phyloP scores from a whole-genome alignment of 2,888 invertebrate species.

The Rhaphigaster nebulosa region DNA sequence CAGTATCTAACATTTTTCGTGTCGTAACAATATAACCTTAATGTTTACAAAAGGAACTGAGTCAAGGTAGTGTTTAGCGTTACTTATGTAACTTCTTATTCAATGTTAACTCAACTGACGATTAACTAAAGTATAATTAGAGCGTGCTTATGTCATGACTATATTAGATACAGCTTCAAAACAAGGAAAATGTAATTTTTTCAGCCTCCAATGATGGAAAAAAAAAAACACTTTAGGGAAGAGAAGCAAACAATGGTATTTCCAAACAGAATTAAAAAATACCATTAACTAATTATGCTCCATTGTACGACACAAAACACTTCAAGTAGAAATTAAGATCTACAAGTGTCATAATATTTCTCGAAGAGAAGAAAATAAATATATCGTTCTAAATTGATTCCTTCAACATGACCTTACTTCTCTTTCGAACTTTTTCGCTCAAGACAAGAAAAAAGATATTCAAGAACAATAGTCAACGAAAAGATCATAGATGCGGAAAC shows the following conservation, averaged over 20 bases:
- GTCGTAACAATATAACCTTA: neutral
- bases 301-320: neutral
- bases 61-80: neutral
- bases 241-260: neutral
- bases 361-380: neutral
- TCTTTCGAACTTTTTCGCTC: neutral
- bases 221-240: neutral
- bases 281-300: neutral
- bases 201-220: neutral
- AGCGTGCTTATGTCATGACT: neutral
- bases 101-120: neutral
- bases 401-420: neutral
- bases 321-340: neutral
- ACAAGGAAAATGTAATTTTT: neutral
- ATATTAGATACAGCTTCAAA: neutral
- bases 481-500: neutral
- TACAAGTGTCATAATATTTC: neutral
- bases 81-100: constrained; percentile 7
- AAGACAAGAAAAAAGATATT: neutral
- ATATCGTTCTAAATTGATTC: neutral
- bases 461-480: neutral
- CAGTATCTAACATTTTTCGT: neutral
- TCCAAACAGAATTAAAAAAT: neutral
- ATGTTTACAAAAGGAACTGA: neutral
- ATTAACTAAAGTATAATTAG: neutral